Evolutionary conservation across 1,140 invertebrate species (phyloP), one percentile per base, ranked within the genome.

Genomic region (Dinoponera quadriceps): DNA sequence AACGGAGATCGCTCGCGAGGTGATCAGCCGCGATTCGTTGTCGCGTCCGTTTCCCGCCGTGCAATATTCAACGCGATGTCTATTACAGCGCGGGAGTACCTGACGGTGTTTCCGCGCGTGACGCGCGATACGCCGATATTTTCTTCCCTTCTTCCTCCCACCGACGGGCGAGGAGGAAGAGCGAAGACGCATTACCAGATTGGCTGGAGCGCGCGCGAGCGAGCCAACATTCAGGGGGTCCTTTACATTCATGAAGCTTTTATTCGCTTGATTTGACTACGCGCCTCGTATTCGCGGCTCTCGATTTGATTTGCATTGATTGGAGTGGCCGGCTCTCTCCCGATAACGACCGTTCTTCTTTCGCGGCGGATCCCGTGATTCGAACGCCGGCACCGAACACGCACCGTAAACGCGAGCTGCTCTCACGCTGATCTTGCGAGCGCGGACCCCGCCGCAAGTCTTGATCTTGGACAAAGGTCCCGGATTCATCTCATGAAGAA

Each of bases 291-390:
- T 92, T 90, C 92, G 91, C 90, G 89, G 91, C 88, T 90, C 89
- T 90, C 92, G 91, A 93, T 94, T 94, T 92, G 89, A 94, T 94
- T 94, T 94, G 93, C 94, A 94, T 94, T 94, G 93, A 94, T 94
- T 94, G 92, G 92, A 94, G 93, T 94, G 92, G 90, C 83, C 74
- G 89, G 85, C 92, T 90, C 91, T 88, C 91, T 88, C 78, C 85
- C 90, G 84, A 81, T 82, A 85, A 85, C 85, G 57, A 55, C 63
- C 54, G 68, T 74, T 82, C 51, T 80, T 80, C 75, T 71, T 80
- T 1, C 18, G 38, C 77, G 69, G 29, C 59, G 44, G 44, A 65
- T 75, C 22, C 49, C 44, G 33, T 13, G 25, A 49, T 27, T n/a
- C n/a, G n/a, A n/a, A 11, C 55, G 20, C 48, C 25, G n/a, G 13